Base-by-base conservation (phyloP, 2,797 vertebrate species). In the Pseudomugil tenellus region DNA sequence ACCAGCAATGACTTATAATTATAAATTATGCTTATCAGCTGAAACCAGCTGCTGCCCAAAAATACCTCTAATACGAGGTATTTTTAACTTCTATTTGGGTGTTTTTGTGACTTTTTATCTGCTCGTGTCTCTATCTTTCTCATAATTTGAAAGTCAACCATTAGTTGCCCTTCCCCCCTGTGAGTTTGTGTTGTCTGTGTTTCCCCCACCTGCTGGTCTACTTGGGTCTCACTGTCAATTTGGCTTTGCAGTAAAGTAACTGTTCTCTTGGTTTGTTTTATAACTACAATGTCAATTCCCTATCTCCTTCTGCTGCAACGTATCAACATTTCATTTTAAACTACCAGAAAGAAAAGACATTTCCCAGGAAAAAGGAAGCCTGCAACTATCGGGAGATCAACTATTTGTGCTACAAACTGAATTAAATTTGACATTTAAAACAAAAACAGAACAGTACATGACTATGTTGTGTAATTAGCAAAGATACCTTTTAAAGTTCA, bases 241-340 rank as follows among this genome's bases (percentile, higher is more conserved):
- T 54, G 41, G 23, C 13, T 17, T 58, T 54, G 34, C 19, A 25
- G 34, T 21, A 29, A 29, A 39, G 41, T 66, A 58, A 57, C 32
- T 17, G 19, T 29, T 68, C 32, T 16, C 55, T 23, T 59, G 11
- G 63, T 63, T 63, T 72, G 41, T 63, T 54, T 8, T 6, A 49
- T 23, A 11, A 6, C 10, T 49, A 48, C 19, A 48, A 26, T 57
- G 79, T 82, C 70, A 81, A 64, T 76, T 66, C 72, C 65, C 61
- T 67, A 35, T 53, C 34, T 56, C 69, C 54, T 59, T 61, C 53
- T 23, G 23, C 58, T 62, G 57, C 72, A 60, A 39, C 37, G 60
- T 19, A 75, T 87, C 41, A 25, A 77, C 63, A 72, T 84, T 77
- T 70, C 48, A 76, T 82, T 72, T 74, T 79, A 86, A 79, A 61